A percentile compares a stretch with the other conserved stretches of the same genome.
phyloP scores from a whole-genome alignment of 2,888 invertebrate genomes.

The Andricus curvator region DNA sequence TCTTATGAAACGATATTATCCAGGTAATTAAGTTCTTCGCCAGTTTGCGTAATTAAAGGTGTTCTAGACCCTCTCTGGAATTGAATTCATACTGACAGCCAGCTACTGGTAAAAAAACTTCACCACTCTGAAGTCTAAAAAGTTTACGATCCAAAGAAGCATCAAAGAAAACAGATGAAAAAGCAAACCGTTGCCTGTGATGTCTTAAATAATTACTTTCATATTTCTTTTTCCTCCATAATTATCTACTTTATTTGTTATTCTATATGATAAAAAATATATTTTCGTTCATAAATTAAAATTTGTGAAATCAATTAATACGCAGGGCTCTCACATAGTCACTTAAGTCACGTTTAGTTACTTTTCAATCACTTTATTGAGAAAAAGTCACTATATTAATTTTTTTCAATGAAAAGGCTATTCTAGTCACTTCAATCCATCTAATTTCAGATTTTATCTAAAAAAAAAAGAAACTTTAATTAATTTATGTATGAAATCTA shows the following conservation, averaged over 20 bases:
- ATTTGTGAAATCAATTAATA: too few relatives aligned
- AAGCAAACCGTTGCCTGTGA: not conserved
- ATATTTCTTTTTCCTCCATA: not conserved
- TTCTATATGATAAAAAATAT: not conserved
- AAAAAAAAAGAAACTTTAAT: too few relatives aligned
- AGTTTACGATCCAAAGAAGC: not conserved
- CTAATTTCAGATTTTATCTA: too few relatives aligned
- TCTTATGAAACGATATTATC: constrained; percentile 38
- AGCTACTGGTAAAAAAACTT: not conserved
- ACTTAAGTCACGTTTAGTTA: too few relatives aligned
- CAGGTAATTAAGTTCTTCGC: constrained; percentile 14
- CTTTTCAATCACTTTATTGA: too few relatives aligned
- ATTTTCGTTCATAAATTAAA: not conserved
- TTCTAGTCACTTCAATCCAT: too few relatives aligned
- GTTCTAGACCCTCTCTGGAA: not conserved
- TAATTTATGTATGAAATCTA: too few relatives aligned
- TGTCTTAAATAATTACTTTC: not conserved
- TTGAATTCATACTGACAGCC: constrained; percentile 3
- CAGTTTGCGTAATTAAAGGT: not conserved
- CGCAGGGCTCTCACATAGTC: too few relatives aligned
- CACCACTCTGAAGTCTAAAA: not conserved
- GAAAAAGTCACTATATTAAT: too few relatives aligned
- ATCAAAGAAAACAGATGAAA: not conserved
- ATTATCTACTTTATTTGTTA: not conserved
- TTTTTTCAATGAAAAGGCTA: too few relatives aligned